Base-by-base conservation (phyloP, 2,888 invertebrate genomes). In the Cyaniris semiargus region DNA sequence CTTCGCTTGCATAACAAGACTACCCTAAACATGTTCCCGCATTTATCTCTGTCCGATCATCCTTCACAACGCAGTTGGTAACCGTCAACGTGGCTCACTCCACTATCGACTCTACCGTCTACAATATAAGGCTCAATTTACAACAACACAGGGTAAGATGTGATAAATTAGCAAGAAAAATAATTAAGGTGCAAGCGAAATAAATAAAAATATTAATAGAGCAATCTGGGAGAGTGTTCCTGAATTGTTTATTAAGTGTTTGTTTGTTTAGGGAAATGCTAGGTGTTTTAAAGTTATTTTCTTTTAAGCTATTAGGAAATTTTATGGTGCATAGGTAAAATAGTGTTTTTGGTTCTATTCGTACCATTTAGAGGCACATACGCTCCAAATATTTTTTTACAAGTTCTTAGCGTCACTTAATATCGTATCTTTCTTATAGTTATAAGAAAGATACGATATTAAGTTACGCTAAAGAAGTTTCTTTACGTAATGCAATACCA, bases 1-100 rank as follows among this genome's bases (percentile, higher is more conserved):
- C 75, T 70, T 31, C 27, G 44, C 56, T 21, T 70, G 21, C 21
- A 21, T 15, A 15, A 44, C 60, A 21, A 78, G 56, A 31, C 58
- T 15, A 44, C 13, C 60, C 76, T 58, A 76, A 44, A 15, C 18
- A 8, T 66, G 70, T 74, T 66, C 66, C 72, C 70, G 66, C 79
- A 80, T 79, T 78, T 78, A 77, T 80, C 79, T 79, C 78, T 77
- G 80, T 79, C 79, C 78, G 70, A 78, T 78, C 79, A 77, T 76
- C 78, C 78, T 74, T 78, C 76, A 79, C 79, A 76, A 79, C 75
- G 72, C 76, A 78, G 74, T 78, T 72, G 60, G 76, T 56, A 58
- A 56, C 60, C 44, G 77, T 58, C 44, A 70, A 34, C 15, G 48
- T 18, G 6, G 44, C 70, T 75, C 71, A 74, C 71, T 38, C 56